Conservation (phyloP, 2,113 vertebrate genomes). For the Sinocyclocheilus rhinocerous region DNA sequence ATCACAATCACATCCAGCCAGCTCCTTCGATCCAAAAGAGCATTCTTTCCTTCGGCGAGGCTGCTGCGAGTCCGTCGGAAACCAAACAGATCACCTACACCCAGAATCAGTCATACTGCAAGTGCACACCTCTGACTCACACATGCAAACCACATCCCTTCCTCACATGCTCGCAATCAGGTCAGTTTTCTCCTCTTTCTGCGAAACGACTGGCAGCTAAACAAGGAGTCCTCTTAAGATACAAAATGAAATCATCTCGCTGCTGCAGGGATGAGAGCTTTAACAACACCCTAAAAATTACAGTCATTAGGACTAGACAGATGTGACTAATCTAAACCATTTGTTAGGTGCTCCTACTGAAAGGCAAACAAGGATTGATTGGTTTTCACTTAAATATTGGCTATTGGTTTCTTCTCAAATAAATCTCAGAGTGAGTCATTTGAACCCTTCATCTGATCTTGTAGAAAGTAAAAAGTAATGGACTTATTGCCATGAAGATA, state of each 20-base stretch:
- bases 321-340: constrained; percentile 2
- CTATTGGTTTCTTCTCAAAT: constrained; percentile 8
- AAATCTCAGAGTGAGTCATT: neutral
- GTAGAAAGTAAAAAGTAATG: neutral
- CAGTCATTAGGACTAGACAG: neutral
- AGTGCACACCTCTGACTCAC: constrained; percentile 33
- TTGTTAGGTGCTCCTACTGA: neutral
- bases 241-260: constrained; percentile 1
- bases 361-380: neutral
- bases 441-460: neutral
- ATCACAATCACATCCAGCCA: constrained; percentile 56
- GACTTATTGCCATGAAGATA: constrained; percentile 13
- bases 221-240: constrained; percentile 26
- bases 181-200: constrained; percentile 8
- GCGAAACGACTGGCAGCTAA: constrained; percentile 13
- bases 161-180: constrained; percentile 13
- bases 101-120: constrained; percentile 40
- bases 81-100: constrained; percentile 55
- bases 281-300: constrained; percentile 5
- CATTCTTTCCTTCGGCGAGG: constrained; percentile 60
- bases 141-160: constrained; percentile 19
- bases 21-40: constrained; percentile 53
- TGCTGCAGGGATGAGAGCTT: neutral
- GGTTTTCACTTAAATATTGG: constrained; percentile 28
- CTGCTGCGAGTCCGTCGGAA: constrained; percentile 49